Conservation (phyloP, 2,113 vertebrate genomes). For the Nannospalax galili region DNA sequence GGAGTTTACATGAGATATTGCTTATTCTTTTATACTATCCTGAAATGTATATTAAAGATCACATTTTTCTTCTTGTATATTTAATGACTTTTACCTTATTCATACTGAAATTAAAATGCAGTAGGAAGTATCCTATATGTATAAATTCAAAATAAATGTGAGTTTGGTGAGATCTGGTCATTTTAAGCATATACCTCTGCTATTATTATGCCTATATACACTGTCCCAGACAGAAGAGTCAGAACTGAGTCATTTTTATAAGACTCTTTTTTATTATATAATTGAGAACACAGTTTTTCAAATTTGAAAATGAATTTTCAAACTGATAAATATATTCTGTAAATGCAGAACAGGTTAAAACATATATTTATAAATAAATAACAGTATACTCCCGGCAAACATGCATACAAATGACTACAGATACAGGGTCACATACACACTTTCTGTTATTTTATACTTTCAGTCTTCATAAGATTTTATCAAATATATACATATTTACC, state of each 20-base stretch:
- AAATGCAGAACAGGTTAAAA: neutral
- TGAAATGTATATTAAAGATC: neutral
- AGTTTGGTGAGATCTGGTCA: neutral
- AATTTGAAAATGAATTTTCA: slow-evolving; percentile 6
- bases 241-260: neutral
- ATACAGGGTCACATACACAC: neutral
- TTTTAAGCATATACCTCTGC: neutral
- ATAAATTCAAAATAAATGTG: slow-evolving; percentile 48
- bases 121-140: neutral
- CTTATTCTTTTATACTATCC: neutral
- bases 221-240: neutral
- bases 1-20: neutral
- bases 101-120: slow-evolving; percentile 18
- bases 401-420: accelerated
- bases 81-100: slow-evolving; percentile 45
- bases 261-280: neutral
- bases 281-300: neutral
- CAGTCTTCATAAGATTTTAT: neutral
- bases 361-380: neutral
- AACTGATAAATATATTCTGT: neutral
- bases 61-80: slow-evolving; percentile 4
- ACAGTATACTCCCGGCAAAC: neutral
- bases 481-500: neutral
- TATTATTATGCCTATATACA: neutral
- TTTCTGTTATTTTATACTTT: neutral